Base-by-base conservation (phyloP, 2,797 vertebrate species). In the Enteromius unitaeniatus region DNA sequence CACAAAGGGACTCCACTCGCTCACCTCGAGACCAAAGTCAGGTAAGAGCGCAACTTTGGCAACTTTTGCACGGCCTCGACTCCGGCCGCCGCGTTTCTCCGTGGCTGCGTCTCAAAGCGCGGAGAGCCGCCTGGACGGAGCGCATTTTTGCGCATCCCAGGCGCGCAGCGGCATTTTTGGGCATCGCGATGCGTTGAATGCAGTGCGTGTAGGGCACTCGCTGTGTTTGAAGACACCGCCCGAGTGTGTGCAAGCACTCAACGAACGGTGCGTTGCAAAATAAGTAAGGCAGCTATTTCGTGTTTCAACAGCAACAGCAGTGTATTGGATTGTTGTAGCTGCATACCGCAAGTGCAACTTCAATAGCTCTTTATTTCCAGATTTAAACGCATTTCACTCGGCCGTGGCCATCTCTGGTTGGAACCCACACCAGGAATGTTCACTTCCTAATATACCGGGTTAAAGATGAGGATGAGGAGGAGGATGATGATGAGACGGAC, bases 1-100 rank as follows among this genome's bases (percentile, higher is more conserved):
- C 91, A 95, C 93, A 91, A 95, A 91, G 93, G 93, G 93, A 94
- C 92, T 93, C 91, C 91, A 94, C 85, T 92, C 92, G 92, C 93
- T 93, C 92, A 26, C 60, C 81, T 91, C 91, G 91, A 93, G 94
- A 93, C 93, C 94, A 72, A 94, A 94, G 94, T 95, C 95, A 95
- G 95, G 95, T 96, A 91, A 84, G 93, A 93, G 70, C 88, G 75
- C 78, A 87, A 92, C 93, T 89, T 93, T 92, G 79, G 42, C 17
- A 84, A 85, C 83, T 82, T 88, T 77, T 81, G 67, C 58, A 78
- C 49, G 77, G 72, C 62, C 80, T 80, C 65, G 78, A 40, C 62
- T 45, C 9, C 65, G 15, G 75, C 23, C 40, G 11, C 8, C 55
- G 85, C 10, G 21, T 76, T 81, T 74, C 67, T 23, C 53, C 13